Conservation (phyloP, 2,113 vertebrate genomes). For the Puma concolor region DNA sequence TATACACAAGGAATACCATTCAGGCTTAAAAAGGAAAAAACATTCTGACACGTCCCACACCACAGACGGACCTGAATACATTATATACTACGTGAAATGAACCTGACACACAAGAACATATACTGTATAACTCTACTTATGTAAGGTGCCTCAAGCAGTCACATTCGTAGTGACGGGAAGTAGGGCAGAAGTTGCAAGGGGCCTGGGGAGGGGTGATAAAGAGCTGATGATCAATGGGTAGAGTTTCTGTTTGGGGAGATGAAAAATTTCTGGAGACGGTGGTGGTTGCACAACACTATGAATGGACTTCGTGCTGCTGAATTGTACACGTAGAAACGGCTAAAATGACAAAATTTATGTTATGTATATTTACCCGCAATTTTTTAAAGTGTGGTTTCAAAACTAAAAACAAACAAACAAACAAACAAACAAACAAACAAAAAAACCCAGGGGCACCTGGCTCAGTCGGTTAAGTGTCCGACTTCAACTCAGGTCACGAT, state of each 20-base stretch:
- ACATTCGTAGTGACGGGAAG: neutral
- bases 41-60: neutral
- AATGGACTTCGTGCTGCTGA: neutral
- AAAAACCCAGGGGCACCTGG: no score
- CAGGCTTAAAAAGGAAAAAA: neutral
- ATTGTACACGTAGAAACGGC: neutral
- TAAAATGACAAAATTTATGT: neutral
- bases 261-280: neutral
- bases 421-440: neutral
- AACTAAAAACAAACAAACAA: neutral
- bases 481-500: no score
- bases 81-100: neutral
- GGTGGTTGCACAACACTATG: no score
- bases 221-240: neutral
- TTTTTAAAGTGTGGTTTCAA: neutral
- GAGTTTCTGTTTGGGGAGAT: neutral
- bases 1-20: neutral
- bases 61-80: neutral
- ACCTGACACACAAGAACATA: neutral
- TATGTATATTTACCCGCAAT: neutral
- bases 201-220: neutral
- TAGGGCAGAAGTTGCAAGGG: neutral
- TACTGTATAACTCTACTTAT: neutral
- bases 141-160: neutral
- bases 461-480: no score